Conservation (phyloP, 1,140 invertebrate species). For the Pachypeltis micranthus region DNA sequence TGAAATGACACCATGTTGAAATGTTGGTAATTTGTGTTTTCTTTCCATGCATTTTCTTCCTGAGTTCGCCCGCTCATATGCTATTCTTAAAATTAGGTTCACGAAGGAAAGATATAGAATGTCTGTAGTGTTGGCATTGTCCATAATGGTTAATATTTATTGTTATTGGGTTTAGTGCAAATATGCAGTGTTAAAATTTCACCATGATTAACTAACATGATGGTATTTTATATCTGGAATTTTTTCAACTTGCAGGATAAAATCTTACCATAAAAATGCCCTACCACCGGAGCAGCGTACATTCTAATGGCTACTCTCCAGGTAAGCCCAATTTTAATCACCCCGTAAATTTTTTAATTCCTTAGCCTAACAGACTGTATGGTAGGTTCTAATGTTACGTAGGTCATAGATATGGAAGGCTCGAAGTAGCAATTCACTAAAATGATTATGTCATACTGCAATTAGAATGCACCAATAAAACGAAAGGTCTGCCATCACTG, state of each 20-base stretch:
- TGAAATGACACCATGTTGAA: too few relatives aligned
- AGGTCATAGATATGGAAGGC: background rate
- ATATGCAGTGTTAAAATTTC: slow-evolving; percentile 1
- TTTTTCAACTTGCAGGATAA: background rate
- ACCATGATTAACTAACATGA: background rate
- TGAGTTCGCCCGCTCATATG: too few relatives aligned
- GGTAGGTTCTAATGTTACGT: background rate
- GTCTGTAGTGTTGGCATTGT: too few relatives aligned
- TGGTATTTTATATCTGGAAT: background rate
- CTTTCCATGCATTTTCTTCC: background rate
- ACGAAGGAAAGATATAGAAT: too few relatives aligned
- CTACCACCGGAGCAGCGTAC: slow-evolving; percentile 28
- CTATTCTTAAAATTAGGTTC: too few relatives aligned
- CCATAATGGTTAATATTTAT: too few relatives aligned
- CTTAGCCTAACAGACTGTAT: background rate
- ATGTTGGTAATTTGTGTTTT: background rate
- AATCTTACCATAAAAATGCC: slow-evolving; percentile 23
- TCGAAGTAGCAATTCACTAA: background rate
- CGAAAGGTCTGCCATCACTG: background rate
- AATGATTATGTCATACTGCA: background rate
- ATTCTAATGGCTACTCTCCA: slow-evolving; percentile 30
- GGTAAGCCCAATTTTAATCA: slow-evolving; percentile 19
- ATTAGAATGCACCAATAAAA: background rate
- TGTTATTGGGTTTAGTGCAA: too few relatives aligned
- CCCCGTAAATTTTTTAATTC: background rate